Evolutionary conservation across 2,797 vertebrate genomes (phyloP), one percentile per base, ranked within the genome.

Genomic region (Salarias fasciatus): DNA sequence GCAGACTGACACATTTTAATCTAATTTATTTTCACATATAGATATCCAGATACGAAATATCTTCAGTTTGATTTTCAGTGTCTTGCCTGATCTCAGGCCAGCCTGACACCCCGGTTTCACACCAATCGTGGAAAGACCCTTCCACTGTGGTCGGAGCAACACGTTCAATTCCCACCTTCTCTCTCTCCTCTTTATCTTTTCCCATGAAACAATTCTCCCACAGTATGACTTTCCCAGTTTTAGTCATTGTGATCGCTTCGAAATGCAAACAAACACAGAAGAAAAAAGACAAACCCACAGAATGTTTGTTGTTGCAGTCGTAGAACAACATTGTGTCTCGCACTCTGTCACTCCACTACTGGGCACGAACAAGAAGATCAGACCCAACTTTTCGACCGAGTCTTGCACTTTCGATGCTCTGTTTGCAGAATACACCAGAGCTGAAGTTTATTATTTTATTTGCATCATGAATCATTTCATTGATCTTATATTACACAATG

Each of bases 51-150:
- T 3, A 24, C 18, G 24, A 18, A 18, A 24, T 18, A 24, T 24
- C 18, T 24, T 3, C 18, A 24, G 24, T 24, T 24, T 24, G 18
- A 3, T 24, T 3, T 24, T 24, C 18, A 24, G 18, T 24, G 18
- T 24, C 18, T 24, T 24, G 13, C 47, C 9, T 11, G 28, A 51
- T 24, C 36, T 14, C 13, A 12, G 15, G 6, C 31, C 40, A 48
- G 35, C 9, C 51, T 43, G 50, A 75, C 8, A 0, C 41, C 43
- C 10, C 35, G 12, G 15, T 24, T 38, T 48, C 18, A 12, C 40
- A 55, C 13, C 11, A 45, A 46, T 38, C 0, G 2, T 69, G 64
- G 77, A 77, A 79, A 80, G 72, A 81, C 60, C 67, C 64, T 63
- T 38, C 62, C 33, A 28, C 1, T 69, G 63, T 54, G 56, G 68